Conservation (phyloP, 92 coral and sea anemone species). For the Parazoanthus swiftii region DNA sequence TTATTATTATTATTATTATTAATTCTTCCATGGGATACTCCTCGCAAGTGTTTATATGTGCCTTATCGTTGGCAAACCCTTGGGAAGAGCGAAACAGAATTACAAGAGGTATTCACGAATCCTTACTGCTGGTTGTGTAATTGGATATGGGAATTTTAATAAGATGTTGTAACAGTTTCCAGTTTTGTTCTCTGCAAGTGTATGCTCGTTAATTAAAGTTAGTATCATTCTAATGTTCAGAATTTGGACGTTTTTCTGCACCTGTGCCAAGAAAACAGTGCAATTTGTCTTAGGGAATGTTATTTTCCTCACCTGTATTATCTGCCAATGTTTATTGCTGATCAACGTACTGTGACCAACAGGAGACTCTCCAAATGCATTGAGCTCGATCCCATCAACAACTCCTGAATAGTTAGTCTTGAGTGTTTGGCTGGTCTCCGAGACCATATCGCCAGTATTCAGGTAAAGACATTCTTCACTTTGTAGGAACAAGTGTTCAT, state of each 20-base stretch:
- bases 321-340: constrained; percentile 97
- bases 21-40: no score
- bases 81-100: no score
- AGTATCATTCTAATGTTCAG: no score
- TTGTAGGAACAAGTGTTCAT: constrained; percentile 90
- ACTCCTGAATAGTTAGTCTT: constrained; percentile 43
- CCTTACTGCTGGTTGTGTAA: no score
- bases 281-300: not conserved
- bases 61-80: no score
- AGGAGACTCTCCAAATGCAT: constrained; percentile 63
- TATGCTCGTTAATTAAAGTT: no score
- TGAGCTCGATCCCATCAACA: constrained; percentile 55
- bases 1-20: no score
- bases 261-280: not conserved
- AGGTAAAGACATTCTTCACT: constrained; percentile 90
- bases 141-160: no score
- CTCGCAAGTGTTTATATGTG: no score
- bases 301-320: constrained; percentile 67
- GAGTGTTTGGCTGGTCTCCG: constrained; percentile 63
- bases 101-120: no score
- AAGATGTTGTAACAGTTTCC: no score
- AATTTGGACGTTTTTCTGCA: not conserved
- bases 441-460: constrained; percentile 95
- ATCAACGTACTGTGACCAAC: constrained; percentile 84
- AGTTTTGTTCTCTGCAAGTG: no score